These are phyloP conservation scores for Melopsittacus undulatus DNA, from an alignment of 2,797 vertebrate genomes.

Conservation along the genomic window DNA sequence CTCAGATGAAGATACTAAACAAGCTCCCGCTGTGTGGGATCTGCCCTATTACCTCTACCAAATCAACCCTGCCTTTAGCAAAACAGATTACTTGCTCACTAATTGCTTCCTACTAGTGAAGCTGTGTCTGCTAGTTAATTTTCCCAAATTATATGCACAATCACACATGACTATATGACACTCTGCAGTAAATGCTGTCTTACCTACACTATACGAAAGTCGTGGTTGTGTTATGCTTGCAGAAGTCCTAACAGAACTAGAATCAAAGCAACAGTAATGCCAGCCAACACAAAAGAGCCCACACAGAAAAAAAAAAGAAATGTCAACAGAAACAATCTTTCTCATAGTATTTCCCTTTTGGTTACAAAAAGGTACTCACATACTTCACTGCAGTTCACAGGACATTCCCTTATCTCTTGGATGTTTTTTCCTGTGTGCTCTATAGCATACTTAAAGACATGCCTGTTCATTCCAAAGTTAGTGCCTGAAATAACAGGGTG, in stretches of 20 bases:
- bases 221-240: not conserved
- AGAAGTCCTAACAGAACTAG: not conserved
- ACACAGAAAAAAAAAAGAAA: not conserved
- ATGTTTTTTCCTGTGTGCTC: not conserved
- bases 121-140: not conserved
- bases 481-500: not conserved
- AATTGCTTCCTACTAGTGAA: not conserved
- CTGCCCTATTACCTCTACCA: not conserved
- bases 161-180: not conserved
- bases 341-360: not conserved
- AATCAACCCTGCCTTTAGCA: not conserved
- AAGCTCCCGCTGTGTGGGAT: not conserved
- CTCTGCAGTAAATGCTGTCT: not conserved
- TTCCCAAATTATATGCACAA: not conserved
- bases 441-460: not conserved
- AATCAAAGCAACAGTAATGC: not conserved
- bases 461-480: not conserved
- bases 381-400: not conserved
- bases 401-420: not conserved
- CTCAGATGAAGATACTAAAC: not conserved
- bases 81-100: not conserved
- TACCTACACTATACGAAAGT: not conserved
- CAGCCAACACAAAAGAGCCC: not conserved
- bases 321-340: not conserved
- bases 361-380: not conserved